These are phyloP conservation scores for Chesias legatella DNA, from an alignment of 2,888 invertebrate species.

Conservation along the genomic window DNA sequence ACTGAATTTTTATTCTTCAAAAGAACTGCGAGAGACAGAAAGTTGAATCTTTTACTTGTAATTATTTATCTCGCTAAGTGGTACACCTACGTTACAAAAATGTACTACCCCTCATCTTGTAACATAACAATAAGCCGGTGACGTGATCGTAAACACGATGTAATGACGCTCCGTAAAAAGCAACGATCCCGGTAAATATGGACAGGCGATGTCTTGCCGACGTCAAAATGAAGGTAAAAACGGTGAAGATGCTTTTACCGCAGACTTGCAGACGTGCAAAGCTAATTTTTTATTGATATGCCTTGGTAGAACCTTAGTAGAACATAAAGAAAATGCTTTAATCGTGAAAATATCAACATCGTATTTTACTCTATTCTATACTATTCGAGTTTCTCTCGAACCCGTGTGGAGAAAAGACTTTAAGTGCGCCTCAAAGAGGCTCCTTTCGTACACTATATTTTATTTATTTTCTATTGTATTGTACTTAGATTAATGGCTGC, in stretches of 20 bases:
- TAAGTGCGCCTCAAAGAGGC: too few species aligned
- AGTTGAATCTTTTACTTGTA: too few species aligned
- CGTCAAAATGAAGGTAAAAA: constrained; percentile 46
- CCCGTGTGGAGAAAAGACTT: too few species aligned
- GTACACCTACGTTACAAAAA: constrained; percentile 57
- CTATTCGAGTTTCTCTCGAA: too few species aligned
- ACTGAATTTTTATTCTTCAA: too few species aligned
- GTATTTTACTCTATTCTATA: neutral
- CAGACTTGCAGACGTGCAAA: constrained; percentile 34
- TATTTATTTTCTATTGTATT: too few species aligned
- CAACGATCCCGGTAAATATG: constrained; percentile 71
- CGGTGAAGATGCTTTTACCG: constrained; percentile 46
- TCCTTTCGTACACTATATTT: too few species aligned
- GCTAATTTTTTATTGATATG: constrained; percentile 55
- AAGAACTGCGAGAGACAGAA: too few species aligned
- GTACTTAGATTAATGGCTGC: too few species aligned
- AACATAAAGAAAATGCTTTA: constrained; percentile 4
- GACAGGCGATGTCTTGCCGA: constrained; percentile 63
- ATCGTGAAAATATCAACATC: constrained; percentile 2
- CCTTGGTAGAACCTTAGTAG: constrained; percentile 26
- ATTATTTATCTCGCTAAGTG: constrained; percentile 9
- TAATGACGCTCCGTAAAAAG: constrained; percentile 68
- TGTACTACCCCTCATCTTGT: constrained; percentile 57
- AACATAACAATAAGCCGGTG: constrained; percentile 67
- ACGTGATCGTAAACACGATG: constrained; percentile 62